phyloP scores from a whole-genome alignment of 2,888 invertebrate genomes.

The Tinea semifulvella region DNA sequence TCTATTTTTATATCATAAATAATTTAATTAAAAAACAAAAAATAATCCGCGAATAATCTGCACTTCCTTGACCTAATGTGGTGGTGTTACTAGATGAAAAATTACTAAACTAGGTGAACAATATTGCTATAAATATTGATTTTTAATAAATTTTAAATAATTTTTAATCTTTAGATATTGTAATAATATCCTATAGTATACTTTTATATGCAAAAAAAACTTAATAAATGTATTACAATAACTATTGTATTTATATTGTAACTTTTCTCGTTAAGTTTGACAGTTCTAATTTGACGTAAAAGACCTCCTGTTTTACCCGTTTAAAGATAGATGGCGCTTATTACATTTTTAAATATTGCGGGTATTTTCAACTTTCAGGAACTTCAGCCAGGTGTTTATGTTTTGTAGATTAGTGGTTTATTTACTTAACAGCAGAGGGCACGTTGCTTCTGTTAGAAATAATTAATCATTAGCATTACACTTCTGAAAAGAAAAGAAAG shows the following conservation, averaged over 20 bases:
- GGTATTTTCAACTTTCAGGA: no score
- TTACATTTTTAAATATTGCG: not conserved
- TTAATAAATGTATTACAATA: not conserved
- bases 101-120: constrained; percentile 2
- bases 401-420: no score
- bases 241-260: not conserved
- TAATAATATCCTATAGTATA: not conserved
- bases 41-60: constrained; percentile 11
- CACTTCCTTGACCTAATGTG: constrained; percentile 7
- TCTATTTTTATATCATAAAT: constrained; percentile 7
- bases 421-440: no score
- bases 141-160: not conserved
- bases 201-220: not conserved
- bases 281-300: not conserved
- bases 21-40: constrained; percentile 10
- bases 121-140: not conserved
- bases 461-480: no score
- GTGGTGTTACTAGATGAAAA: constrained; percentile 4
- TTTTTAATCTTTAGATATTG: not conserved
- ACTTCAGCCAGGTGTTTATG: no score
- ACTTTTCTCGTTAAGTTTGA: not conserved
- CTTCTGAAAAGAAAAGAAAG: no score
- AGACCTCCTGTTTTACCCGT: not conserved
- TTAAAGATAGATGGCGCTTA: not conserved
- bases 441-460: no score